A percentile compares a stretch with the other conserved stretches of the same genome.
These are phyloP conservation scores for Ptychochromis oligacanthus DNA, from an alignment of 2,113 vertebrate genomes.

Conservation along the genomic window DNA sequence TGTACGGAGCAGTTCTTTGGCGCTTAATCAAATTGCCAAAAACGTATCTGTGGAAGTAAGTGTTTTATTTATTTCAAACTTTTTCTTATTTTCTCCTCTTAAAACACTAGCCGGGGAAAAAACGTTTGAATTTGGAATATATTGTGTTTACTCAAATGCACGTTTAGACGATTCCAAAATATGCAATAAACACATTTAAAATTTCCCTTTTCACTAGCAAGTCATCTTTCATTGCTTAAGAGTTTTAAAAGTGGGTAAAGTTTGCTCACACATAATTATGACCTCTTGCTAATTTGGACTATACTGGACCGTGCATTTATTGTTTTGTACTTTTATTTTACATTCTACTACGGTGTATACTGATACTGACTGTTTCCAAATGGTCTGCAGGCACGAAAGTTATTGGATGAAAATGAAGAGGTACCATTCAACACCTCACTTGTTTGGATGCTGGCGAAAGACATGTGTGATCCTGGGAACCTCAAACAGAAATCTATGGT, in stretches of 20 bases:
- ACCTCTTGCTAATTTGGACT: background rate
- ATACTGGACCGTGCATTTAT: no score
- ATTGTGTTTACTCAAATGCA: background rate
- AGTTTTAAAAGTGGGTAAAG: background rate
- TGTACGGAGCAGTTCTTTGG: constrained; percentile 1
- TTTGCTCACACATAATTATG: background rate
- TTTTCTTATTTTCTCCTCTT: background rate
- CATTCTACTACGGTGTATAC: background rate
- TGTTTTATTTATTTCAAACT: background rate
- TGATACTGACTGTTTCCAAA: constrained; percentile 1
- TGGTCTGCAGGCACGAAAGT: constrained; percentile 49
- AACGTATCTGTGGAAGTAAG: constrained; percentile 38
- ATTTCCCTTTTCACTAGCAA: background rate
- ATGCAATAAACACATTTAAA: background rate
- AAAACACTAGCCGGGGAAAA: background rate
- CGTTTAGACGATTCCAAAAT: background rate
- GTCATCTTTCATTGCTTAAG: no score
- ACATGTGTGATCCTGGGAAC: constrained; percentile 69
- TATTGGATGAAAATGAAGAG: background rate
- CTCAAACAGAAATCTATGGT: constrained; percentile 54
- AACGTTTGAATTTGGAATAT: background rate
- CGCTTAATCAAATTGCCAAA: constrained; percentile 51
- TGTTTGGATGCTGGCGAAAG: constrained; percentile 54
- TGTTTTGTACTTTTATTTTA: background rate
- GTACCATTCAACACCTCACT: background rate